Evolutionary conservation across 2,113 vertebrate genomes (phyloP).

Genomic region (Erpornis zantholeuca): DNA sequence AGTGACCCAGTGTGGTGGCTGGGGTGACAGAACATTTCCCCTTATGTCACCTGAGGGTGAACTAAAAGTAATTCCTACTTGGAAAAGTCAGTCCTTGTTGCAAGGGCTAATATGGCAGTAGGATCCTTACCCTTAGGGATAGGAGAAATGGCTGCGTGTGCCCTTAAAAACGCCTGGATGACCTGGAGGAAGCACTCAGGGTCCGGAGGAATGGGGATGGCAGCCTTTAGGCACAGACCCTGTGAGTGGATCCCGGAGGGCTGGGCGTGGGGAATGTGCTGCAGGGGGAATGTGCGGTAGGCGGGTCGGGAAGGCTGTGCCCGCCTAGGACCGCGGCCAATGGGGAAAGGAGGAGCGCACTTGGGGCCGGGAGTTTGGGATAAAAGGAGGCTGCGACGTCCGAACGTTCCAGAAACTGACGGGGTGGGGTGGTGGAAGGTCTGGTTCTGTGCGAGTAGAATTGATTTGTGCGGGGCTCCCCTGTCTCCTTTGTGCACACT

Average conservation of each 20-base stretch:
- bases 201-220: rapidly evolving
- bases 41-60: not conserved
- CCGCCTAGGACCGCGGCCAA: not conserved
- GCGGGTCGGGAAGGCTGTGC: not conserved
- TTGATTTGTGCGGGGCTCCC: not conserved
- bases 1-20: not conserved
- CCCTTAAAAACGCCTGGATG: rapidly evolving
- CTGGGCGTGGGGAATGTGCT: rapidly evolving
- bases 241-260: rapidly evolving
- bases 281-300: rapidly evolving
- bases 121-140: not conserved
- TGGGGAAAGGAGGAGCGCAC: not conserved
- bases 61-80: not conserved
- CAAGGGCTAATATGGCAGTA: not conserved
- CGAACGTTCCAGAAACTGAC: rapidly evolving
- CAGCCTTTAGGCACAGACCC: rapidly evolving
- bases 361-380: no score
- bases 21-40: not conserved
- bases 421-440: no score
- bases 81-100: not conserved
- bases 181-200: rapidly evolving
- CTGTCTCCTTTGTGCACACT: rapidly evolving
- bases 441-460: rapidly evolving
- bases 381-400: rapidly evolving
- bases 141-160: rapidly evolving